Evolutionary conservation across 2,888 invertebrate species (phyloP), one percentile per base, ranked within the genome.

Genomic region (Thymelicus acteon): DNA sequence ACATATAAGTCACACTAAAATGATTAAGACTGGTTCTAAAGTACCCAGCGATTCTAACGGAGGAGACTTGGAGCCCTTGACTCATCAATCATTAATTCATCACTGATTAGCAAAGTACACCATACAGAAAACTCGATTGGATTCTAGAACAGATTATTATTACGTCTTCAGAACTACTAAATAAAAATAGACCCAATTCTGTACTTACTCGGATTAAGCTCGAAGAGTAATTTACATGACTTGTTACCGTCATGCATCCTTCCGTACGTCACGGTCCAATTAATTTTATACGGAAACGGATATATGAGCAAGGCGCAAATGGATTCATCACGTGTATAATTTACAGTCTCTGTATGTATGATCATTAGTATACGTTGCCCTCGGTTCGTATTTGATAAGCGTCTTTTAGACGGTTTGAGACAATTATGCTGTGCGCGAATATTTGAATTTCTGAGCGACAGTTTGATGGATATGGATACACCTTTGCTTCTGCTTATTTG

Each of bases 281-380:
- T 92, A 92, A 93, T 93, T 89, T 91, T 87, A 89, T 85, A 85
- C 91, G 92, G 92, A 92, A 92, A 85, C 90, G 91, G 92, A 92
- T 89, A 90, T 88, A 86, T 84, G 85, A 86, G 87, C 86, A 82
- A 83, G 83, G 85, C 88, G 87, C 86, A 90, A 92, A 89, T 86
- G 88, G 87, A 85, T 84, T 89, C 89, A 87, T 88, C 86, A 86
- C 80, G 83, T 81, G 83, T 85, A 85, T 88, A 86, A 88, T 87
- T 85, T 85, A 85, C 80, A 76, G 78, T 78, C 74, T 58, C 65
- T 65, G 60, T 71, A 64, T 60, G 73, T 71, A 67, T 70, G 65
- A 65, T 65, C 60, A 65, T 71, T 65, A 71, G 62, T 39, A 47
- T 47, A 58, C 40, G 39, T 40, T 40, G 60, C 60, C 60, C 60